Base-by-base conservation (phyloP, 2,888 invertebrate species). In the Sphecodes monilicornis region DNA sequence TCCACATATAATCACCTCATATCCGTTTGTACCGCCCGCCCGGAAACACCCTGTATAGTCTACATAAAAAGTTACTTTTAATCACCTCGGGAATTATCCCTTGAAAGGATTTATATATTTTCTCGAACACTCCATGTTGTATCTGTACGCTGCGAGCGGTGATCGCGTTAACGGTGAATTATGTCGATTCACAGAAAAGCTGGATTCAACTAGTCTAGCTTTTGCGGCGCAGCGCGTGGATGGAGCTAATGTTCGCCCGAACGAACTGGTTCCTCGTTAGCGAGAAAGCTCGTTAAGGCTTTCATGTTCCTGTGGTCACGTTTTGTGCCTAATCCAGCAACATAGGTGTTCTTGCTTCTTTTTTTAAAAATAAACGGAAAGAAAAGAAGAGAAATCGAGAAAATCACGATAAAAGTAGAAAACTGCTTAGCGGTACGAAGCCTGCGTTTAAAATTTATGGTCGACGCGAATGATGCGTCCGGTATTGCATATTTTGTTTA, bases 221-320 rank as follows among this genome's bases (percentile, higher is more conserved):
- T 29, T n/a, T 39, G 32, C 39, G 64, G 22, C 41, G 32, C 39
- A 57, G 22, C 41, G 16, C 50, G 75, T 36, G 68, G 32, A 57
- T 54, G 82, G 46, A 75, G 70, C 39, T 66, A 82, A 82, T 82
- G 78, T 69, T 86, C 76, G 57, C 41, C 73, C 80, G 86, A 86
- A 86, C 86, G 75, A 86, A 88, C 80, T 81, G 79, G 76, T 46
- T 82, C 75, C 81, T 89, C 78, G 78, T 88, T 76, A 88, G 83
- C 86, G 78, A 79, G 80, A 77, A 75, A 66, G 80, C 79, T 89
- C 75, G 81, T 89, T 89, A 87, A 79, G 85, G 80, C 74, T 78
- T 85, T 86, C 80, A 79, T 76, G 73, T 89, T 89, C 73, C 69
- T 84, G 84, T 43, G 86, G 86, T 79, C 79, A 87, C 78, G 84